Evolutionary conservation across 1,140 invertebrate species (phyloP), one percentile per base, ranked within the genome.

Genomic region (Tetragnatha versicolor): DNA sequence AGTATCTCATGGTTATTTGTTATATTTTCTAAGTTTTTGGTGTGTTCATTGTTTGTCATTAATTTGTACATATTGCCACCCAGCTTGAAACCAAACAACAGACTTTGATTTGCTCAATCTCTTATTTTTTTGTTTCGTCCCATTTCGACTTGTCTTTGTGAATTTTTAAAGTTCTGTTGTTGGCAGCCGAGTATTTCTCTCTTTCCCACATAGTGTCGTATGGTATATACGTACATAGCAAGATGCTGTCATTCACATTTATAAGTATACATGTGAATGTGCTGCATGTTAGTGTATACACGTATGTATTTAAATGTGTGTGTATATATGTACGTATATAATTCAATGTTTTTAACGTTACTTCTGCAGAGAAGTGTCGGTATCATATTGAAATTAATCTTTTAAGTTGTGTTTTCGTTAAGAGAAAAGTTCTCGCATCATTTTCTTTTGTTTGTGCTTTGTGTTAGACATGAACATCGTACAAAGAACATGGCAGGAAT

Each of bases 401-500:
- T n/a, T n/a, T 25, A 55, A 55, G 39, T 65, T 65, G 37, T 42
- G 35, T 65, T 7, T 66, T 25, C 49, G 27, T 66, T 47, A 29
- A 66, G 31, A 29, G 29, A n/a, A 17, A 58, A 27, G 31, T 47
- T 20, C 29, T 35, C 49, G 60, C 25, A 47, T 20, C 45, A 39
- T 22, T 51, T 42, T 58, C 31, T 72, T 58, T 39, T 72, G 25
- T 72, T 63, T 75, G 58, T 75, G 42, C 63, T 75, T 39, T 37
- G 31, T 61, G 39, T 63, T 70, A 27, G 39, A 63, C 47, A 58
- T 51, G 20, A 75, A 27, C 31, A 53, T 66, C 61, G 47, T 58
- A 60, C 33, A 55, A 68, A 79, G 25, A 58, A 68, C 53, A 68
- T 79, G 76, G 76, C 76, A 79, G 63, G 76, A 68, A 79, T 79